These are phyloP conservation scores for Mactromeris polynyma DNA, from an alignment of 2,888 invertebrate species.

Conservation along the genomic window DNA sequence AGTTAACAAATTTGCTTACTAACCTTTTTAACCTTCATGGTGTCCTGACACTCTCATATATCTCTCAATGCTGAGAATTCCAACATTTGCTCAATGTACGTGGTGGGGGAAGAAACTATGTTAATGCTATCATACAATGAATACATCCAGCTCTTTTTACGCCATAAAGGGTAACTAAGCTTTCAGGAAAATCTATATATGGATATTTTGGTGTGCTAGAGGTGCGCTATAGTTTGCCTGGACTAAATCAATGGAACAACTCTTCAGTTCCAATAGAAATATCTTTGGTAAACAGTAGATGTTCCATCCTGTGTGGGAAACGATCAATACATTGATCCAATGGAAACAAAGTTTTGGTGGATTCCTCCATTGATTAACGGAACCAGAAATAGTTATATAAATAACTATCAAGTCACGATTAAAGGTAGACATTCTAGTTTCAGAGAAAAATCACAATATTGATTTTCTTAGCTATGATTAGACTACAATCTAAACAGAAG, in stretches of 20 bases:
- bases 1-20: neutral
- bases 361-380: conserved; percentile 6
- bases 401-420: neutral
- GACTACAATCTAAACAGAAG: neutral
- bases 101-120: neutral
- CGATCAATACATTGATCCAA: conserved; percentile 73
- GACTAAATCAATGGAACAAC: conserved; percentile 18
- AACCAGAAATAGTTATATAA: neutral
- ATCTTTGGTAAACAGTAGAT: conserved; percentile 34
- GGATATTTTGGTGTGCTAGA: conserved; percentile 41
- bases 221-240: conserved; percentile 1
- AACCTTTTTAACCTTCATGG: neutral
- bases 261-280: conserved; percentile 29
- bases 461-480: neutral
- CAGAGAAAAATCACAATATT: neutral
- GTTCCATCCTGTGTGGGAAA: conserved; percentile 13
- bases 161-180: conserved; percentile 32
- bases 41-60: neutral
- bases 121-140: neutral
- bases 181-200: conserved; percentile 48
- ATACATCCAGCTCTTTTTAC: conserved; percentile 28
- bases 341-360: neutral
- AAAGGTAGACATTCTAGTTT: neutral
- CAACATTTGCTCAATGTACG: neutral
- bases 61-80: neutral